Evolutionary conservation across 2,113 vertebrate species (phyloP), one percentile per base, ranked within the genome.

Genomic region (Phylloscopus trochiloides): DNA sequence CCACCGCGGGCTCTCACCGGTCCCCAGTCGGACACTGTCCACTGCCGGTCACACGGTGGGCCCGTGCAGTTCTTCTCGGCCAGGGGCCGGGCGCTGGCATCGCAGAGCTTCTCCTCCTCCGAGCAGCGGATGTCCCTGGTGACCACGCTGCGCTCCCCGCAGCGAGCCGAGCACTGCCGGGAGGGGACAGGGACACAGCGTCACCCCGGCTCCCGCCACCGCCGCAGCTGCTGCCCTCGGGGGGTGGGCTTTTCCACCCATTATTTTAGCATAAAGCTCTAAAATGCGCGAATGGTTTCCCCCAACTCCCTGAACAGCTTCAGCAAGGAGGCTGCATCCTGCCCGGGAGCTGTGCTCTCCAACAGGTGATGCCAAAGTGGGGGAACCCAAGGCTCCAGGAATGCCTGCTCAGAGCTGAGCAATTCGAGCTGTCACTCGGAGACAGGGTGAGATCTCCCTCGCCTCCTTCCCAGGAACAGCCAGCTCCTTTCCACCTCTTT

Each of bases 11-110:
- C 13, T 92, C 99, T 99, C 97, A 99, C 99, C 71, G 99, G 99
- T 31, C 99, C 99, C 99, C 99, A 99, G 95, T 99, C 99, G 0
- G 99, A 99, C 65, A 99, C 98, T 0, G 99, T 99, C 99, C 99
- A 99, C 43, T 99, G 99, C 28, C 99, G 98, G 93, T 99, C 99
- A 2, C 99, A 99, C 65, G 99, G 98, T 0, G 99, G 98, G 0
- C 99, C 99, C 0, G 98, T 99, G 97, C 99, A 99, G 97, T 99
- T 99, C 93, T 99, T 99, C 94, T 98, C 76, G 2, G 97, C 97
- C 3, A 98, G 95, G 0, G 99, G 99, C 81, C 96, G 97, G 96
- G 98, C 98, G 75, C 86, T 97, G 55, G 96, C 97, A 11, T 99
- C 99, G 2, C 99, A 99, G 6, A 98, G 94, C 92, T 95, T 97